Percentiles rank a stretch among this genome's conserved stretches.
Conservation (phyloP, 2,113 vertebrate species). For the Semnornis frantzii region DNA sequence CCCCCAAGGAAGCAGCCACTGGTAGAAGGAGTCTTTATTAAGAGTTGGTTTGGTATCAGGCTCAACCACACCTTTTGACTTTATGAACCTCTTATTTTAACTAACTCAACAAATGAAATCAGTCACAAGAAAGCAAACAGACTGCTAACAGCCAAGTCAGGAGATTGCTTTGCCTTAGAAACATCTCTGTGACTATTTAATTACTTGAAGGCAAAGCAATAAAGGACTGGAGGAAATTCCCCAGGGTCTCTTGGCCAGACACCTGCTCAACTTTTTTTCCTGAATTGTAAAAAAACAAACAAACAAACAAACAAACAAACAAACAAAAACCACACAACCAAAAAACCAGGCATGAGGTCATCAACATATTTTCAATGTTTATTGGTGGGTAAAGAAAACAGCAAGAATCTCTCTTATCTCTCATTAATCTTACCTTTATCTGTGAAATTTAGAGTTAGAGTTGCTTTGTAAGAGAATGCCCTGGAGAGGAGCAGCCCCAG, state of each 20-base stretch:
- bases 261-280: background rate
- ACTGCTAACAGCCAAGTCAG: background rate
- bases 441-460: background rate
- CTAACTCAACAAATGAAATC: background rate
- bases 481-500: too few relatives aligned
- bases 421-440: background rate
- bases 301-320: background rate
- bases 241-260: background rate
- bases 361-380: background rate
- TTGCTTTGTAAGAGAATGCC: background rate
- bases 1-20: background rate
- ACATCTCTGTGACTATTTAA: background rate
- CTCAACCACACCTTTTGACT: background rate
- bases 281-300: background rate
- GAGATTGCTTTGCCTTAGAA: background rate
- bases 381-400: background rate
- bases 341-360: background rate
- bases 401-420: background rate
- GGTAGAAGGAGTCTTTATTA: background rate
- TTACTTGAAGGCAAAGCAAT: background rate
- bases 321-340: too few relatives aligned
- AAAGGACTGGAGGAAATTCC: slow-evolving; percentile 43
- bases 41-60: background rate
- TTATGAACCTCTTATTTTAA: background rate
- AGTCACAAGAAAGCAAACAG: background rate